Percentiles rank a stretch among this genome's conserved stretches.
Conservation (phyloP, 1,140 invertebrate species). For the Zaprionus inermis region DNA sequence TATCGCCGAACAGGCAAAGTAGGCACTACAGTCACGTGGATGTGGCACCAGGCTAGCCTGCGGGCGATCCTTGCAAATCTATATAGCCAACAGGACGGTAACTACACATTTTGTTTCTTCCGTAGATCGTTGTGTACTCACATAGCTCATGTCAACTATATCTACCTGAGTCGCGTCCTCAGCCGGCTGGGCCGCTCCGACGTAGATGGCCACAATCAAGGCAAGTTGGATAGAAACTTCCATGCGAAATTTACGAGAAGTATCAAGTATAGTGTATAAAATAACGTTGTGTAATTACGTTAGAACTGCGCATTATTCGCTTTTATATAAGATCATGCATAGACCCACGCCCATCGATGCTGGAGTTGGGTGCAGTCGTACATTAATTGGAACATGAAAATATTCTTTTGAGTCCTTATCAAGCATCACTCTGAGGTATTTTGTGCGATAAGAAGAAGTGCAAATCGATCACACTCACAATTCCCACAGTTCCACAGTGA, state of each 20-base stretch:
- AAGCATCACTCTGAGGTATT: background rate
- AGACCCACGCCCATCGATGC: constrained; percentile 15
- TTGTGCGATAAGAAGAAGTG: constrained; percentile 23
- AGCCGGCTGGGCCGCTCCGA: constrained; percentile 25
- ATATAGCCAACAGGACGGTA: constrained; percentile 21
- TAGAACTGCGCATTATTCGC: constrained; percentile 16
- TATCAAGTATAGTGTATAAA: background rate
- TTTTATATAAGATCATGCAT: constrained; percentile 40
- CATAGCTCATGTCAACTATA: constrained; percentile 55
- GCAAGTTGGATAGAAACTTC: constrained; percentile 26
- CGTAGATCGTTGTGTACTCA: constrained; percentile 31
- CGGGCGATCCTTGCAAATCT: constrained; percentile 57
- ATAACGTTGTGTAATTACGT: constrained; percentile 3
- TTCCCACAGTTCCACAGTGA: background rate
- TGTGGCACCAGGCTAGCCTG: constrained; percentile 55
- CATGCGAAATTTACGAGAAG: constrained; percentile 13
- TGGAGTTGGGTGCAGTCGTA: constrained; percentile 44
- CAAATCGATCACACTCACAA: background rate
- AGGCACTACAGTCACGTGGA: constrained; percentile 65
- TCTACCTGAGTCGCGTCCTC: constrained; percentile 24
- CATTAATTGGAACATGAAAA: constrained; percentile 56
- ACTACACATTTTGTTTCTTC: background rate
- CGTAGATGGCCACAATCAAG: constrained; percentile 57
- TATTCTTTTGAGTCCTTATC: constrained; percentile 36
- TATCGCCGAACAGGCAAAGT: constrained; percentile 55